phyloP scores from a whole-genome alignment of 2,113 vertebrate genomes.

The Cnemophilus loriae region DNA sequence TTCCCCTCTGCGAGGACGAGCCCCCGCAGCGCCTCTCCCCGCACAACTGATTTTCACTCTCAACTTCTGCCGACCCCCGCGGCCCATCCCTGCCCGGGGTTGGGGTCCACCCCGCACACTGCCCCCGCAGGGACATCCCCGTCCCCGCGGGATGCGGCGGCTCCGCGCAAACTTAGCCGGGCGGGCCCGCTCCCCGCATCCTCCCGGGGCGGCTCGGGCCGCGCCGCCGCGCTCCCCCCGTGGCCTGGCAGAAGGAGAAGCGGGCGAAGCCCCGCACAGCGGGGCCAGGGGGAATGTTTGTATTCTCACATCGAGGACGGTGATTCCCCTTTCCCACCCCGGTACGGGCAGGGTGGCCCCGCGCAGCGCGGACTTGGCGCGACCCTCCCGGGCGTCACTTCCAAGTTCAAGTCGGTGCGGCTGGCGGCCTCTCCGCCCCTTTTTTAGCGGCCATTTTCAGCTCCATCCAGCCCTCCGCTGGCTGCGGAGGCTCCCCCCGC shows the following conservation, averaged over 20 bases:
- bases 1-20: neutral
- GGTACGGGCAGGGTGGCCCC: neutral
- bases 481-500: neutral
- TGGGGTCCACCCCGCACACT: neutral
- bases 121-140: neutral
- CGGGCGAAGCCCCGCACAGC: neutral
- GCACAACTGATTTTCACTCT: neutral
- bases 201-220: neutral
- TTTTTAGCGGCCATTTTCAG: slow-evolving; percentile 93
- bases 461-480: slow-evolving; percentile 59
- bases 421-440: slow-evolving; percentile 79
- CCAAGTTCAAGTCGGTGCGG: slow-evolving; percentile 76
- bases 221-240: neutral
- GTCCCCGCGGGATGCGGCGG: neutral
- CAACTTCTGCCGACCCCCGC: neutral
- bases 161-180: neutral
- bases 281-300: neutral
- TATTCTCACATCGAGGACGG: neutral
- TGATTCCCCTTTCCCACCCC: neutral
- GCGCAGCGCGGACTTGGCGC: slow-evolving; percentile 56
- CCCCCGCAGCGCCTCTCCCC: neutral
- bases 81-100: neutral
- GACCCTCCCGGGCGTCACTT: slow-evolving; percentile 71
- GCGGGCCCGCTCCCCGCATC: neutral
- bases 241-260: neutral